phyloP scores from a whole-genome alignment of 2,113 vertebrate species.

The Chaenogobius annularis region DNA sequence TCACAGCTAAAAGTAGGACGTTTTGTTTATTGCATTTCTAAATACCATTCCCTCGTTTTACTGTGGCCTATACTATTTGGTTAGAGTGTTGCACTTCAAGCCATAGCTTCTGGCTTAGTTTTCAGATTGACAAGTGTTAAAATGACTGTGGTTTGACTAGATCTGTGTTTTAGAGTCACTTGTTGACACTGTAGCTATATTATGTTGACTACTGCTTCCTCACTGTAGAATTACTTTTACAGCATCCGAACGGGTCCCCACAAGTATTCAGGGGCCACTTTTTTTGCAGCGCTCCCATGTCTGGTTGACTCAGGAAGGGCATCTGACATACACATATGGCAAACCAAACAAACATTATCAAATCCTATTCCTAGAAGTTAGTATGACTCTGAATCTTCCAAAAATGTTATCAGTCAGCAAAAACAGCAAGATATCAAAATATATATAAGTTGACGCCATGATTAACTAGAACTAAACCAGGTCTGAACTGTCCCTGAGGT shows the following conservation, averaged over 20 bases:
- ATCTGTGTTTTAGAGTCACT: conserved; percentile 8
- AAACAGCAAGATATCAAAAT: not conserved
- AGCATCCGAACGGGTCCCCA: not conserved
- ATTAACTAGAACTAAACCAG: not conserved
- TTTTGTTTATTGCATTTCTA: conserved; percentile 5
- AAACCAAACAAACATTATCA: no score
- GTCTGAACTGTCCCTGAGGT: not conserved
- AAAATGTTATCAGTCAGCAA: no score
- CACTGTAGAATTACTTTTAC: conserved; percentile 14
- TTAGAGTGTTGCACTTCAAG: not conserved
- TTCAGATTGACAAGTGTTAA: conserved; percentile 16
- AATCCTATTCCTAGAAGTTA: no score
- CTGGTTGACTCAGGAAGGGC: not conserved
- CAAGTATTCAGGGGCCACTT: not conserved
- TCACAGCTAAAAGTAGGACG: conserved; percentile 2
- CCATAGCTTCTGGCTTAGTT: conserved; percentile 5
- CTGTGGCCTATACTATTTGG: conserved; percentile 14
- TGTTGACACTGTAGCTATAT: not conserved
- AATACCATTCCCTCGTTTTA: conserved; percentile 14
- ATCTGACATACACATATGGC: not conserved
- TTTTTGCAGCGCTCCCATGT: not conserved
- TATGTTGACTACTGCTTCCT: not conserved
- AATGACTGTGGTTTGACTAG: conserved; percentile 13
- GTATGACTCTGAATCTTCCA: no score
- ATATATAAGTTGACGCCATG: not conserved